A percentile compares a stretch with the other conserved stretches of the same genome.
phyloP scores from a whole-genome alignment of 2,888 invertebrate genomes.

The Mimas tiliae region DNA sequence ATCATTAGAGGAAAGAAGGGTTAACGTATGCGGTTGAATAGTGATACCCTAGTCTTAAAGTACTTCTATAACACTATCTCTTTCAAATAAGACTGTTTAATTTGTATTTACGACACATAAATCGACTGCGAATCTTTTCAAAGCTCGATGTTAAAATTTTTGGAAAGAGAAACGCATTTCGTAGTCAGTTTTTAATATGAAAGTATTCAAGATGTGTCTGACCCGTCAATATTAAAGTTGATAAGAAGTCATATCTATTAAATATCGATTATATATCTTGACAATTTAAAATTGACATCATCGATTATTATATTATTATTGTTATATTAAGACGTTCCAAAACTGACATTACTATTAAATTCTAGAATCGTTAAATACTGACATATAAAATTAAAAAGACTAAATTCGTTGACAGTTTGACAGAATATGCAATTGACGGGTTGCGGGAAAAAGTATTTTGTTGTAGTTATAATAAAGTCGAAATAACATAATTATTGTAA shows the following conservation, averaged over 20 bases:
- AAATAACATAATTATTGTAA: slow-evolving; percentile 26
- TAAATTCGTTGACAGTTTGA: background rate
- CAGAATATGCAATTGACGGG: slow-evolving; percentile 34
- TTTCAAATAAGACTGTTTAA: slow-evolving; percentile 72
- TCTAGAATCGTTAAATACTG: background rate
- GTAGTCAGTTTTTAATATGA: slow-evolving; percentile 50
- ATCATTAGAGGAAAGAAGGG: slow-evolving; percentile 21
- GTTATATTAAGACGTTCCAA: slow-evolving; percentile 2
- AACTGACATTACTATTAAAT: background rate
- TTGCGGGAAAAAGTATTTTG: slow-evolving; percentile 51
- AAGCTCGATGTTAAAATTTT: background rate
- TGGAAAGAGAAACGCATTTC: slow-evolving; percentile 37
- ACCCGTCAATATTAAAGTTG: slow-evolving; percentile 25
- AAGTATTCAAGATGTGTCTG: slow-evolving; percentile 50
- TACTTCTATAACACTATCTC: slow-evolving; percentile 58
- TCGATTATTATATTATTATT: background rate
- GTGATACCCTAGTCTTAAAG: slow-evolving; percentile 67
- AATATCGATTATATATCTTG: background rate
- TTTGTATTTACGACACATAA: slow-evolving; percentile 36
- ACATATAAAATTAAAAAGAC: background rate
- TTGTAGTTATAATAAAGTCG: slow-evolving; percentile 48
- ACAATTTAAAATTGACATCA: background rate
- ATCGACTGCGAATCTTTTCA: slow-evolving; percentile 36
- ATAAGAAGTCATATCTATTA: background rate
- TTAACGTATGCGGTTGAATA: slow-evolving; percentile 35